These are phyloP conservation scores for Pseudomugil gertrudae DNA, from an alignment of 2,797 vertebrate genomes.

Conservation along the genomic window DNA sequence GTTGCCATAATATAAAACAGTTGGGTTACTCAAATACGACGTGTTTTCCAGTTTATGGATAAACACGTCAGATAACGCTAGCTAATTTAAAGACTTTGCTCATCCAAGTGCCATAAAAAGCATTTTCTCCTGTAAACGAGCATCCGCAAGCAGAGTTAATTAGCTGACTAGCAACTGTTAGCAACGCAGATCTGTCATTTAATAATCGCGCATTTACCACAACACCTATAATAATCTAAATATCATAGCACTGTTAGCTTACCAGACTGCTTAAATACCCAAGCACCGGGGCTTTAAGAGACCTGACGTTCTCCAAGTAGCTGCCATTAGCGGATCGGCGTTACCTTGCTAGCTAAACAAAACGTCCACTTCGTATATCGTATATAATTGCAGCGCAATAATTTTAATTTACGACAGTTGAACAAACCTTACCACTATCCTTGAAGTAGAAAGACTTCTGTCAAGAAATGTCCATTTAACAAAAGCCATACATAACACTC, in stretches of 20 bases:
- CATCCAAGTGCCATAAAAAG: slow-evolving; percentile 10
- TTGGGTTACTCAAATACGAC: background rate
- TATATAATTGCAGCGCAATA: slow-evolving; percentile 26
- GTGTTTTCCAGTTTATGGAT: background rate
- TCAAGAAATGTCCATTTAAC: slow-evolving; percentile 64
- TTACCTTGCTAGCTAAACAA: slow-evolving; percentile 73
- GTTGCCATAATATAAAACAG: background rate
- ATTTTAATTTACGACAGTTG: background rate
- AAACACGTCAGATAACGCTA: background rate
- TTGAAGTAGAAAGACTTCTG: slow-evolving; percentile 28
- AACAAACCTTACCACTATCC: slow-evolving; percentile 47
- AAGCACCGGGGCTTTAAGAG: slow-evolving; percentile 43
- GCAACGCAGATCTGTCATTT: slow-evolving; percentile 24
- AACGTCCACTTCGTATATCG: slow-evolving; percentile 54
- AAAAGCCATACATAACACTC: slow-evolving; percentile 40
- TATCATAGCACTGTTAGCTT: background rate
- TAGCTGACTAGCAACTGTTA: slow-evolving; percentile 48
- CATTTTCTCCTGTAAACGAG: slow-evolving; percentile 18
- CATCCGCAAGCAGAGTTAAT: slow-evolving; percentile 26
- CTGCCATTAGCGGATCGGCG: slow-evolving; percentile 60
- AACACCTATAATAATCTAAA: background rate
- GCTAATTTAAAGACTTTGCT: slow-evolving; percentile 17
- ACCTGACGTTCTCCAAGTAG: slow-evolving; percentile 51
- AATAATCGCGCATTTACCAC: background rate
- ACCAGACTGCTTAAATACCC: slow-evolving; percentile 1